These are phyloP conservation scores for Rhodophaea formosa DNA, from an alignment of 2,888 invertebrate species.

Conservation along the genomic window DNA sequence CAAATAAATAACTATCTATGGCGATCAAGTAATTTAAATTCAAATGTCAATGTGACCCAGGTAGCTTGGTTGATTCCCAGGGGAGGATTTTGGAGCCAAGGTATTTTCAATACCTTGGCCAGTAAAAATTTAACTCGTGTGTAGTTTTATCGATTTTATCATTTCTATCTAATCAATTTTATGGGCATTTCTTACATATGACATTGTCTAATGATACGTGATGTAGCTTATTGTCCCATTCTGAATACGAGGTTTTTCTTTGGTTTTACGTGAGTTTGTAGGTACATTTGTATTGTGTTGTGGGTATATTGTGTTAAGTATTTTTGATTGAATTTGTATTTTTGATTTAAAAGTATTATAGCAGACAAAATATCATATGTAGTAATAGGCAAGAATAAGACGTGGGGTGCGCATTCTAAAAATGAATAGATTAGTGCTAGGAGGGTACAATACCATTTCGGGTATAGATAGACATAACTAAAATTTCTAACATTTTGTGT, in stretches of 20 bases:
- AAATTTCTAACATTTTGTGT: conserved; percentile 23
- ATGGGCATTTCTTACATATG: no score
- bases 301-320: neutral
- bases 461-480: conserved; percentile 19
- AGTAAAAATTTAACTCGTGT: no score
- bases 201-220: neutral
- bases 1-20: no score
- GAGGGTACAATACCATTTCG: conserved; percentile 25
- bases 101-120: no score
- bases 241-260: neutral
- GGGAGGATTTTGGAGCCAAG: no score
- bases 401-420: conserved; percentile 39
- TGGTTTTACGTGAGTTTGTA: neutral
- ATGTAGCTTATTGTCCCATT: neutral
- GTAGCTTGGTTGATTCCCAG: no score
- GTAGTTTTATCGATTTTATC: no score
- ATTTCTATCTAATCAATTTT: no score
- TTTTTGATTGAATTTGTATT: neutral
- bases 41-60: no score
- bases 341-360: neutral
- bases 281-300: neutral
- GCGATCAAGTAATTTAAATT: no score
- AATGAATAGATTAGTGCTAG: conserved; percentile 34
- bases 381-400: conserved; percentile 15
- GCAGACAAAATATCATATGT: neutral